These are phyloP conservation scores for Columbina picui DNA, from an alignment of 2,113 vertebrate species.

Conservation along the genomic window DNA sequence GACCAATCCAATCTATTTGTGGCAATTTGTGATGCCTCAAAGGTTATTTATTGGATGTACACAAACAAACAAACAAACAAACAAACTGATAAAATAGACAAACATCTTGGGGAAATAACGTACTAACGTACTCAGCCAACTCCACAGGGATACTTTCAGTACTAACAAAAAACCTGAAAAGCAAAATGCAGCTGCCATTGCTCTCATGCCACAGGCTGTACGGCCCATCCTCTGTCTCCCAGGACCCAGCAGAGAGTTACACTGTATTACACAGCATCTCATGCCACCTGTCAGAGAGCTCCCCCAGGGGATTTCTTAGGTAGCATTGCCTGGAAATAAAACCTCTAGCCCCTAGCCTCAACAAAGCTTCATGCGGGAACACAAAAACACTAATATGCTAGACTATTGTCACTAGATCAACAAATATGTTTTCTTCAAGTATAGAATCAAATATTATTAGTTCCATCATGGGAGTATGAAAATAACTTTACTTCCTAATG, in stretches of 20 bases:
- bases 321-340: accelerated
- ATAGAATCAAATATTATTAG: neutral
- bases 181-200: neutral
- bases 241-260: neutral
- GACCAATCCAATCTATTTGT: neutral
- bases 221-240: neutral
- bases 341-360: accelerated
- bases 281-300: neutral
- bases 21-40: neutral
- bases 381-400: neutral
- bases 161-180: neutral
- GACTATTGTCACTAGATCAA: neutral
- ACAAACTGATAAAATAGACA: neutral
- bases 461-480: neutral
- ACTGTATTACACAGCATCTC: neutral
- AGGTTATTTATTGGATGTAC: neutral
- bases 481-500: neutral
- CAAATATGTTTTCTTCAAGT: neutral
- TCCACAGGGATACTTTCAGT: neutral
- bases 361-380: neutral
- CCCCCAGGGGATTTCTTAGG: neutral
- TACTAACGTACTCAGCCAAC: accelerated
- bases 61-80: neutral
- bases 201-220: neutral
- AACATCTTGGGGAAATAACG: neutral